A percentile compares a stretch with the other conserved stretches of the same genome.
phyloP scores from a whole-genome alignment of 2,888 invertebrate genomes.

The Tetanocera ferruginea region DNA sequence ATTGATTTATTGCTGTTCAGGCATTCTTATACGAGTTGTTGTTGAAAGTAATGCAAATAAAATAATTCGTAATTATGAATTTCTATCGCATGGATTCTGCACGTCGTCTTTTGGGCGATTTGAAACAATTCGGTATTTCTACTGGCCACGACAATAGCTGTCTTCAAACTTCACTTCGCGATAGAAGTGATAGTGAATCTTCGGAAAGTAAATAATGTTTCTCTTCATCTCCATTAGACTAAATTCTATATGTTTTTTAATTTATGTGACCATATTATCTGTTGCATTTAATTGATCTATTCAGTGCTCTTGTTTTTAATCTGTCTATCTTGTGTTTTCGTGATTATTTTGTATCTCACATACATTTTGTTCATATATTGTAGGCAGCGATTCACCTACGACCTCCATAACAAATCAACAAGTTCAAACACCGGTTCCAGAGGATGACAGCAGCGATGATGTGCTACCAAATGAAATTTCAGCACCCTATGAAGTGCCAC shows the following conservation, averaged over 20 bases:
- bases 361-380: slow-evolving; percentile 34
- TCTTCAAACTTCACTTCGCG: neutral
- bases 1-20: no score
- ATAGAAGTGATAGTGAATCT: no score
- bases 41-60: neutral
- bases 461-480: slow-evolving; percentile 84
- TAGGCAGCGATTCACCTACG: slow-evolving; percentile 59
- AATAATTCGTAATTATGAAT: slow-evolving; percentile 50
- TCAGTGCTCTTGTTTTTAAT: slow-evolving; percentile 22
- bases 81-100: slow-evolving; percentile 59
- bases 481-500: slow-evolving; percentile 96
- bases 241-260: no score
- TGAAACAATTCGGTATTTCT: slow-evolving; percentile 51
- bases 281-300: neutral
- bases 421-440: slow-evolving; percentile 44
- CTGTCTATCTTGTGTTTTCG: neutral
- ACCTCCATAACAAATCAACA: slow-evolving; percentile 41
- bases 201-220: neutral
- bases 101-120: slow-evolving; percentile 53
- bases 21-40: neutral
- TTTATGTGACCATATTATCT: no score
- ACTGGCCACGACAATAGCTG: neutral
- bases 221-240: no score
- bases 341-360: neutral
- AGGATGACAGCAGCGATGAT: slow-evolving; percentile 49